Evolutionary conservation across 2,113 vertebrate genomes (phyloP), one percentile per base, ranked within the genome.

Genomic region (Camarhynchus parvulus): DNA sequence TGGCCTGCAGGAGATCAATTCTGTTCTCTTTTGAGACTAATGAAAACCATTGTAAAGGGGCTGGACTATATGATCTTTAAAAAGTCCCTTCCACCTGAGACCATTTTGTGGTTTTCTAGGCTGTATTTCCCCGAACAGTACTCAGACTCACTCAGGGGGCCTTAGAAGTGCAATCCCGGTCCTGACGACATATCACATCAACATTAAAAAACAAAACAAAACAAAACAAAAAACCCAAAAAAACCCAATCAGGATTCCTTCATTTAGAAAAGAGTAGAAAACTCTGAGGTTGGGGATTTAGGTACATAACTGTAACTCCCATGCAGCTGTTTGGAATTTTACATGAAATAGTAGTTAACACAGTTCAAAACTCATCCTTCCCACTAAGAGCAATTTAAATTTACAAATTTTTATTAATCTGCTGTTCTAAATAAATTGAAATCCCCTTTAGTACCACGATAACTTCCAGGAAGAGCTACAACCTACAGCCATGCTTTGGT

Each of bases 1-100:
- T 0, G 0, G n/a, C 18, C 56, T 58, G 24, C 50, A 82, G 37
- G 9, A 22, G 27, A 56, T 35, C 35, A 39, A 1, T 49, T 53
- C 61, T 44, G 4, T 17, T 66, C n/a, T 49, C 52, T 21, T 23
- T 19, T 23, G 41, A 59, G 13, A 39, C 11, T 30, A 31, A 50
- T 31, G n/a, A 73, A 87, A 88, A 70, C 5, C 44, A 42, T 1
- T 21, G 9, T 41, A 41, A 27, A 44, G 55, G 11, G 13, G 22
- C 28, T 70, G 24, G 24, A 70, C 9, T 39, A 33, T 5, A 9
- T 15, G 15, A n/a, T 18, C 24, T 79, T 41, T 49, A 37, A 70
- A 56, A 72, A 5, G 20, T 35, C 53, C 30, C 24, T 67, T 82
- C 39, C 53, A 39, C 21, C 53, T 33, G 33, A 61, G 53, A 67